Percentiles rank a stretch among this genome's conserved stretches.
These are phyloP conservation scores for Dendrocincla fuliginosa DNA, from an alignment of 2,797 vertebrate genomes.

Conservation along the genomic window DNA sequence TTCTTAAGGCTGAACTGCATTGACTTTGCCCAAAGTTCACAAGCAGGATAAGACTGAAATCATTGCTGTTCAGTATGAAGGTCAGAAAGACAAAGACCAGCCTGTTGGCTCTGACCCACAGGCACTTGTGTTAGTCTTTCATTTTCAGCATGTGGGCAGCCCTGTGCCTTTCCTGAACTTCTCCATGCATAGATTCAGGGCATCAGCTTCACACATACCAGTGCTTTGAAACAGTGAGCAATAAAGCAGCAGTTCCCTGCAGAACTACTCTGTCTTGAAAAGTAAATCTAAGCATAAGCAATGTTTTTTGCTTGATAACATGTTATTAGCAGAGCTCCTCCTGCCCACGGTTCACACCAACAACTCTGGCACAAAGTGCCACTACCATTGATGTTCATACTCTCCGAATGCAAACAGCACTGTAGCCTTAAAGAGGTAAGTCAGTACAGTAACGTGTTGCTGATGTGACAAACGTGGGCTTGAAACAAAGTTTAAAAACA, in stretches of 20 bases:
- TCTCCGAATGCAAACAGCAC: not conserved
- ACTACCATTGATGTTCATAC: not conserved
- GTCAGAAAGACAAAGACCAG: not conserved
- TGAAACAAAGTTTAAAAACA: constrained; percentile 7
- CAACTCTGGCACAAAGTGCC: not conserved
- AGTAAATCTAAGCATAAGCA: not conserved
- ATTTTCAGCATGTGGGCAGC: not conserved
- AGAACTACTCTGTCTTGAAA: not conserved
- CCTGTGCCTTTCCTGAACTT: not conserved
- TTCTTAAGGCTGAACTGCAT: not conserved
- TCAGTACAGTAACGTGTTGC: not conserved
- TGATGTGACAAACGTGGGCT: not conserved
- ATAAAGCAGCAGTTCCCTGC: not conserved
- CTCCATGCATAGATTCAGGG: not conserved
- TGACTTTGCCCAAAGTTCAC: not conserved
- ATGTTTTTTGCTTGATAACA: not conserved
- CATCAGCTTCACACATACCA: not conserved
- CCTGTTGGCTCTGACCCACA: not conserved
- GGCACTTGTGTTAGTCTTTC: not conserved
- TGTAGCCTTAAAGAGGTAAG: not conserved
- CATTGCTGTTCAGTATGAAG: not conserved
- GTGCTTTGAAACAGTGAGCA: not conserved
- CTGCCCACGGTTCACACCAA: not conserved
- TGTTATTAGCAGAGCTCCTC: constrained; percentile 4
- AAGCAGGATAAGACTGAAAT: not conserved